phyloP scores from a whole-genome alignment of 1,140 invertebrate species.

The Globodera ellingtonae region DNA sequence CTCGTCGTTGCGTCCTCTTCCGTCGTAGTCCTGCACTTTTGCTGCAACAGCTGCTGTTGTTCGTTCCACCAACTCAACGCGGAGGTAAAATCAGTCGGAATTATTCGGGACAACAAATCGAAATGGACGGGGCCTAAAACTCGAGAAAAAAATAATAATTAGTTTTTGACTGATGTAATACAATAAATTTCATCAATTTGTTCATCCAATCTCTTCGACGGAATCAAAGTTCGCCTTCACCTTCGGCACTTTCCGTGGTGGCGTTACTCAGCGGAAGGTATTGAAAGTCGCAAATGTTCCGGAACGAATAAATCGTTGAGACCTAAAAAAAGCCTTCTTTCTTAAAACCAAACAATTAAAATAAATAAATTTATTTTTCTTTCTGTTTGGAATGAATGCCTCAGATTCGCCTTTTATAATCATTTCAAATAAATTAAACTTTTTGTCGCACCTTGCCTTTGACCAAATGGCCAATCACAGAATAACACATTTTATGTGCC shows the following conservation, averaged over 20 bases:
- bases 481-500: not conserved
- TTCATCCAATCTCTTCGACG: not conserved
- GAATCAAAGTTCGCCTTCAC: not conserved
- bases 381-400: slow-evolving; percentile 1
- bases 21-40: slow-evolving; percentile 29
- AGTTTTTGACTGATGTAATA: too few species aligned
- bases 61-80: slow-evolving; percentile 48
- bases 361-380: too few species aligned
- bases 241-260: slow-evolving; percentile 3
- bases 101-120: slow-evolving; percentile 50
- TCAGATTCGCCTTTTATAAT: slow-evolving; percentile 24
- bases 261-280: slow-evolving; percentile 51
- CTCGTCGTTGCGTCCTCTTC: slow-evolving; percentile 29
- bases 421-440: not conserved
- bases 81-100: slow-evolving; percentile 47
- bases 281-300: slow-evolving; percentile 61
- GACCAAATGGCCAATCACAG: not conserved
- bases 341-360: too few species aligned
- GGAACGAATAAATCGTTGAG: slow-evolving; percentile 53
- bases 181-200: too few species aligned
- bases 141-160: not conserved
- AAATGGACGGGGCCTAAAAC: slow-evolving; percentile 30
- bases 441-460: slow-evolving; percentile 13
- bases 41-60: slow-evolving; percentile 4
- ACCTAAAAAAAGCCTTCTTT: slow-evolving; percentile 31